phyloP scores from a whole-genome alignment of 2,797 vertebrate genomes.

The Darevskia mixta region DNA sequence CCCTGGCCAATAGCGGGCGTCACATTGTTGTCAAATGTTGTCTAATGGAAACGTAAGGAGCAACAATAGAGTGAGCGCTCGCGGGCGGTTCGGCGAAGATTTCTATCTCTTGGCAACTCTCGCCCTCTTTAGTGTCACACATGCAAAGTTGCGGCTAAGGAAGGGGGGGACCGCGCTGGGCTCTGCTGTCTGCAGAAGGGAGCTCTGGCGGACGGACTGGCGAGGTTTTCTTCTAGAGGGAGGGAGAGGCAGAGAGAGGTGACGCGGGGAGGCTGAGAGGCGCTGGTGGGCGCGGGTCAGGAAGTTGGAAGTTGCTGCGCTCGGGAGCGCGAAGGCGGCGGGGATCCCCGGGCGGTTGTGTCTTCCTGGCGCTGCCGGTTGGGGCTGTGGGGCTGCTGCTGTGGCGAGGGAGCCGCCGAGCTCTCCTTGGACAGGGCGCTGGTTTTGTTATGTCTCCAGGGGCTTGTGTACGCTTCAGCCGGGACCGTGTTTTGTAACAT shows the following conservation, averaged over 20 bases:
- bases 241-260: conserved; percentile 54
- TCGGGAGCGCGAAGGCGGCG: neutral
- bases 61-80: conserved; percentile 91
- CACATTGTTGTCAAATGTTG: conserved; percentile 99
- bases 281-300: neutral
- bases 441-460: neutral
- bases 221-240: no score
- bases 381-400: neutral
- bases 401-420: neutral
- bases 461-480: neutral
- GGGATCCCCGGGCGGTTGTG: neutral
- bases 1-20: conserved; percentile 93
- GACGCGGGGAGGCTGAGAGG: conserved; percentile 45
- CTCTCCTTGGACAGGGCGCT: neutral
- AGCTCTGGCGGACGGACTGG: neutral
- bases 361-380: neutral
- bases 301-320: neutral
- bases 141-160: conserved; percentile 69
- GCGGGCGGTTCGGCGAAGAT: conserved; percentile 74
- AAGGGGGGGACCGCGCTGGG: conserved; percentile 38
- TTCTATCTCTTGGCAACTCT: conserved; percentile 85
- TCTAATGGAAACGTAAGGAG: conserved; percentile 96
- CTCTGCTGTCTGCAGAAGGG: conserved; percentile 33
- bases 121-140: conserved; percentile 86
- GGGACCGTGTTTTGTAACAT: conserved; percentile 2